phyloP scores from a whole-genome alignment of 2,113 vertebrate species.

The Triplophysa siluroides region DNA sequence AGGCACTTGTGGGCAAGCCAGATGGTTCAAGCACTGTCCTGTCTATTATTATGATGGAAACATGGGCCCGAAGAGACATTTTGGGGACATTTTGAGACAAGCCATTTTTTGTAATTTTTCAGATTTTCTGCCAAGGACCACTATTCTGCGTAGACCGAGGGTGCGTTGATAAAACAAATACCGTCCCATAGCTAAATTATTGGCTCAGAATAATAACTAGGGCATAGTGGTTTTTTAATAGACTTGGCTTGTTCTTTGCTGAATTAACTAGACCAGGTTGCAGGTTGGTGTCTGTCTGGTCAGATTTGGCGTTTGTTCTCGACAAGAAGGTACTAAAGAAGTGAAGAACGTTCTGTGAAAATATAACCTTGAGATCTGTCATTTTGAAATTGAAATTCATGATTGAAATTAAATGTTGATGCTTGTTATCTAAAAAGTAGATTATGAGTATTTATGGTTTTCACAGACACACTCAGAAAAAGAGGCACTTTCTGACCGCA shows the following conservation, averaged over 20 bases:
- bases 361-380: too few species aligned
- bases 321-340: too few species aligned
- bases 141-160: not conserved
- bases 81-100: not conserved
- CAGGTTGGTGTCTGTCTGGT: not conserved
- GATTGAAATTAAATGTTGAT: too few species aligned
- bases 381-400: too few species aligned
- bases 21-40: conserved; percentile 26
- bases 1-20: conserved; percentile 19
- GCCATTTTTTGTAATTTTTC: not conserved
- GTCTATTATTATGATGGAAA: conserved; percentile 39
- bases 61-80: conserved; percentile 16
- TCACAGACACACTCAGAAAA: too few species aligned
- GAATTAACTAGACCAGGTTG: not conserved
- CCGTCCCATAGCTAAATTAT: not conserved
- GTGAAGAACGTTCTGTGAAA: too few species aligned
- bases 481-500: too few species aligned
- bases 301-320: not conserved
- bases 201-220: not conserved
- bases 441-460: too few species aligned
- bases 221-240: not conserved
- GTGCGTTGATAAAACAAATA: not conserved
- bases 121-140: not conserved
- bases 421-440: too few species aligned
- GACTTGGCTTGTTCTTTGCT: not conserved